Evolutionary conservation across 2,113 vertebrate genomes (phyloP).

Genomic region (Diphyllodes magnificus): DNA sequence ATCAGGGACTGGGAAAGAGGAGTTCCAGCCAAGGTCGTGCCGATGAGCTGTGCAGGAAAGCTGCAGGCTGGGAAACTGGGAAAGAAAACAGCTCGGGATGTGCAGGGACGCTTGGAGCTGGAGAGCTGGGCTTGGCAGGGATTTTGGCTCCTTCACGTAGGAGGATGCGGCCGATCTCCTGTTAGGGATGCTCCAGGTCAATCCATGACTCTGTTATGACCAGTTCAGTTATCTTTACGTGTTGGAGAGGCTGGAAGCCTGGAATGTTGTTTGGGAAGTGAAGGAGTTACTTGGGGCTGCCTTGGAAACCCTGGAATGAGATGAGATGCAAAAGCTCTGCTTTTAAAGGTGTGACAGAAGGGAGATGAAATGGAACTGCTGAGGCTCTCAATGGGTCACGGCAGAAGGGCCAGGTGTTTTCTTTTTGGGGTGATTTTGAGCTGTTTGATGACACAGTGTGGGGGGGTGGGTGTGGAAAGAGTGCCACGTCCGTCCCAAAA

Average conservation of each 20-base stretch:
- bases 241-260: background rate
- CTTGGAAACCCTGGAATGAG: background rate
- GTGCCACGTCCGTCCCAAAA: too few species aligned
- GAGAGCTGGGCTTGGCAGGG: background rate
- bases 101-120: background rate
- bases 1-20: slow-evolving; percentile 16
- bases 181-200: background rate
- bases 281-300: background rate
- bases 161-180: fast-evolving
- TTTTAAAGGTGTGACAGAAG: slow-evolving; percentile 16
- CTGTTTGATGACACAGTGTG: background rate
- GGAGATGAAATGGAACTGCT: background rate
- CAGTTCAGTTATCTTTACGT: background rate
- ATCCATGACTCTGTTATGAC: background rate
- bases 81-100: background rate
- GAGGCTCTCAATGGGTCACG: background rate
- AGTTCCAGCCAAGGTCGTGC: slow-evolving; percentile 57
- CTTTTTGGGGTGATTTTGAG: background rate
- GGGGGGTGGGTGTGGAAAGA: too few species aligned
- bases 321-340: background rate
- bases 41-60: slow-evolving; percentile 47
- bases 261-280: background rate
- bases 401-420: background rate
- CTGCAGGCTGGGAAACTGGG: background rate
- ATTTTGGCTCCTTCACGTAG: fast-evolving